Evolutionary conservation across 2,888 invertebrate genomes (phyloP).

Genomic region (Acleris literana): DNA sequence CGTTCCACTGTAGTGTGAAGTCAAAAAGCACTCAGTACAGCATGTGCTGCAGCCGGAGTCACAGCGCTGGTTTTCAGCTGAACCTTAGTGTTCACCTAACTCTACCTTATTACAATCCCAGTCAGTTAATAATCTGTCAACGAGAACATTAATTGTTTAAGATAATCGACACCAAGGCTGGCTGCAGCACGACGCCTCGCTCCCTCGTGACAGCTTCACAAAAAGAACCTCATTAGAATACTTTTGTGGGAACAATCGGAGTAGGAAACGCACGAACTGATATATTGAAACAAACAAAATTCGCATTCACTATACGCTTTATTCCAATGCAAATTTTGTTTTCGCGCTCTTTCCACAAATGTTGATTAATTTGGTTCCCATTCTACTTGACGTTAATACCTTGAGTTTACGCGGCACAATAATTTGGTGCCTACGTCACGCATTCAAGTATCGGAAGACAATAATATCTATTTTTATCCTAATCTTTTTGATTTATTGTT

Average conservation of each 20-base stretch:
- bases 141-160: too few relatives aligned
- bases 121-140: too few relatives aligned
- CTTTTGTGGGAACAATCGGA: conserved; percentile 44
- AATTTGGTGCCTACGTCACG: neutral
- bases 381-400: conserved; percentile 3
- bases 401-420: conserved; percentile 14
- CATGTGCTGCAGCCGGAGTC: too few relatives aligned
- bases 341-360: conserved; percentile 28
- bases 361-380: conserved; percentile 30
- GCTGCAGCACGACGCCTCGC: conserved; percentile 47
- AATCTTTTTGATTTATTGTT: conserved; percentile 2
- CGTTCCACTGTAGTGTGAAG: too few relatives aligned
- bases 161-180: conserved; percentile 46
- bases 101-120: too few relatives aligned
- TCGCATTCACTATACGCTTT: conserved; percentile 37
- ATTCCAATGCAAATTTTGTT: conserved; percentile 34
- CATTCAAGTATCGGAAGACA: conserved; percentile 18
- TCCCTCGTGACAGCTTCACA: conserved; percentile 50
- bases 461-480: conserved; percentile 8
- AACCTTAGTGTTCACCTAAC: too few relatives aligned
- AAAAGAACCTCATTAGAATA: conserved; percentile 48
- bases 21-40: too few relatives aligned
- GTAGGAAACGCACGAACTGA: conserved; percentile 45
- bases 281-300: conserved; percentile 43
- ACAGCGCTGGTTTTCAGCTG: too few relatives aligned